These are phyloP conservation scores for Drosophila albomicans DNA, from an alignment of 1,140 invertebrate species.

Conservation along the genomic window DNA sequence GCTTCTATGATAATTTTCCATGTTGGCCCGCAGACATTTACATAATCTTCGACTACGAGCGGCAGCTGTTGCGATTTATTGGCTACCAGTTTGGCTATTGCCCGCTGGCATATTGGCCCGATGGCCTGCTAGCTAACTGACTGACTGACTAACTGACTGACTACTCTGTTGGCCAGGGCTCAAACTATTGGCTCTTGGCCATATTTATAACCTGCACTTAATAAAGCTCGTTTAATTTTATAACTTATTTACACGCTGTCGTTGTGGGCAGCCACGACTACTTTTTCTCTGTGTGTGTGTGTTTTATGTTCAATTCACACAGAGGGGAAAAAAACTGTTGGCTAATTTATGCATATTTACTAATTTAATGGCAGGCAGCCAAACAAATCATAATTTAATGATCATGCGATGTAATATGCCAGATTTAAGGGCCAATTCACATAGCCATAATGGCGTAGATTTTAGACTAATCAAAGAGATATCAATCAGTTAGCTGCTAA, in stretches of 20 bases:
- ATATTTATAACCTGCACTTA: constrained; percentile 49
- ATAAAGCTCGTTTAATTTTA: constrained; percentile 52
- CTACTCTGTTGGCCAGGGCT: background rate
- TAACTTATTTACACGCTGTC: constrained; percentile 44
- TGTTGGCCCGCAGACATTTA: constrained; percentile 29
- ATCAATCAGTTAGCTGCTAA: constrained; percentile 3
- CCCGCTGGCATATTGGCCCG: constrained; percentile 12
- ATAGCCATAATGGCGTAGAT: constrained; percentile 7
- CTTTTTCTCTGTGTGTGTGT: background rate
- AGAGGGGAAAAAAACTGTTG: background rate
- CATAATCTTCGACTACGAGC: constrained; percentile 39
- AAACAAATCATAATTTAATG: constrained; percentile 27
- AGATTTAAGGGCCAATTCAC: constrained; percentile 23
- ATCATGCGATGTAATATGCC: constrained; percentile 5
- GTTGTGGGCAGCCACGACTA: constrained; percentile 17
- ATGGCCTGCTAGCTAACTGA: background rate
- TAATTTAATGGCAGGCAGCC: constrained; percentile 7
- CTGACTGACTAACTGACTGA: background rate
- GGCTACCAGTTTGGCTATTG: constrained; percentile 27
- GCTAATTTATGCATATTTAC: constrained; percentile 28
- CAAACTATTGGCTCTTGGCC: constrained; percentile 26
- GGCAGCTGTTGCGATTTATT: constrained; percentile 37
- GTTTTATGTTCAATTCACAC: constrained; percentile 5
- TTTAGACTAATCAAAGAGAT: background rate
- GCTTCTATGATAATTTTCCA: constrained; percentile 6